Percentiles rank a stretch among this genome's conserved stretches.
Evolutionary conservation across 2,888 invertebrate genomes (phyloP).

Genomic region (Ceratothoa steindachneri): DNA sequence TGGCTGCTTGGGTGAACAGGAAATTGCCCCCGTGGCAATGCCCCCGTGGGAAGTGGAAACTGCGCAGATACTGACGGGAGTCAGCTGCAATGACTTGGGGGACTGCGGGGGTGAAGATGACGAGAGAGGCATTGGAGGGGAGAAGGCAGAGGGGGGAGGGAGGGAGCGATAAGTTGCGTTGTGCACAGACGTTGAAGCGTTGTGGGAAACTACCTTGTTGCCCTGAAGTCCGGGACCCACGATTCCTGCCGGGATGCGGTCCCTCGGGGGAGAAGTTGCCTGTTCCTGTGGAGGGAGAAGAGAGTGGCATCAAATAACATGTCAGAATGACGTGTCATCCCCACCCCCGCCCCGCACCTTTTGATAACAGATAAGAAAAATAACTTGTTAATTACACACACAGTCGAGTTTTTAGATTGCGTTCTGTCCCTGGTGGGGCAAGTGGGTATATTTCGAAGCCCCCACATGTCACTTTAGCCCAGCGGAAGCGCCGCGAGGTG

Average conservation of each 20-base stretch:
- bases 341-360: too few species aligned
- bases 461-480: too few species aligned
- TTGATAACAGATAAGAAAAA: too few species aligned
- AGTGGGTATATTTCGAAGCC: too few species aligned
- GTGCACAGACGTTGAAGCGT: conserved; percentile 39
- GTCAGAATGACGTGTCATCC: too few species aligned
- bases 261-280: conserved; percentile 6
- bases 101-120: not conserved
- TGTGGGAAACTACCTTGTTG: conserved; percentile 18
- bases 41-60: not conserved
- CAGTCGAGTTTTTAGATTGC: too few species aligned
- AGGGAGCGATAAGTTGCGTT: conserved; percentile 41
- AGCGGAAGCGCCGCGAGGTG: too few species aligned
- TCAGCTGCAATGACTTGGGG: not conserved
- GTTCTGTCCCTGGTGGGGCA: too few species aligned
- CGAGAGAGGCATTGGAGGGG: not conserved
- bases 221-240: not conserved
- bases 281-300: too few species aligned
- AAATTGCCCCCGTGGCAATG: not conserved
- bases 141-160: conserved; percentile 21
- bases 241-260: not conserved
- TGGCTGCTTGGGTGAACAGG: not conserved
- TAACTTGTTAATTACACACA: too few species aligned
- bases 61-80: not conserved
- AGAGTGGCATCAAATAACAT: too few species aligned